Evolutionary conservation across 1,140 invertebrate genomes (phyloP).

Genomic region (Psilanteris sp.): DNA sequence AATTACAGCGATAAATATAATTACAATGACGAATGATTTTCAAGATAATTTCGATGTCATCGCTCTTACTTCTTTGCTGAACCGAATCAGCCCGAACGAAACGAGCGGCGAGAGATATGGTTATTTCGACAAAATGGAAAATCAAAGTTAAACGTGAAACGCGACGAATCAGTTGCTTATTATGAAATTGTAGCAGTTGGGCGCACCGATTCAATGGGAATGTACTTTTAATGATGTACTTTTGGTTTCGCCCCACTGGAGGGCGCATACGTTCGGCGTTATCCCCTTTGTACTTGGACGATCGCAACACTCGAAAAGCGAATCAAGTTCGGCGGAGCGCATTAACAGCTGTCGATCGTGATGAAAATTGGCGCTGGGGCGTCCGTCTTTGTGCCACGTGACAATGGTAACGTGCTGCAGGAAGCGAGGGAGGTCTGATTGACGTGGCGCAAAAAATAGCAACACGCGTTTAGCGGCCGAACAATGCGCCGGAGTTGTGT

Average conservation of each 20-base stretch:
- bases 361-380: slow-evolving; percentile 40
- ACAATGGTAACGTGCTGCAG: slow-evolving; percentile 20
- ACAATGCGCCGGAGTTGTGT: slow-evolving; percentile 12
- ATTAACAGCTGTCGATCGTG: slow-evolving; percentile 58
- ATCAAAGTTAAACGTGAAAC: neutral
- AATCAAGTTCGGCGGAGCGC: slow-evolving; percentile 44
- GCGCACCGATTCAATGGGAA: slow-evolving; percentile 34
- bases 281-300: slow-evolving; percentile 19
- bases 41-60: no score
- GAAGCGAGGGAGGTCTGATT: slow-evolving; percentile 33
- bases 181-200: slow-evolving; percentile 28
- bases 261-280: no score
- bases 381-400: slow-evolving; percentile 41
- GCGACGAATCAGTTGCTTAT: no score
- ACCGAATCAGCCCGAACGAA: no score
- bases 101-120: no score
- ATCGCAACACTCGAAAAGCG: slow-evolving; percentile 43
- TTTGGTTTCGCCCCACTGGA: slow-evolving; percentile 27
- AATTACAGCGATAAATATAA: no score
- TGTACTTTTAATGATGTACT: slow-evolving; percentile 52
- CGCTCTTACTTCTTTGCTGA: no score
- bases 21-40: no score
- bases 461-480: slow-evolving; percentile 14
- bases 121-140: no score
- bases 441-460: slow-evolving; percentile 26